Evolutionary conservation across 1,140 invertebrate genomes (phyloP).

Genomic region (Myzus persicae): DNA sequence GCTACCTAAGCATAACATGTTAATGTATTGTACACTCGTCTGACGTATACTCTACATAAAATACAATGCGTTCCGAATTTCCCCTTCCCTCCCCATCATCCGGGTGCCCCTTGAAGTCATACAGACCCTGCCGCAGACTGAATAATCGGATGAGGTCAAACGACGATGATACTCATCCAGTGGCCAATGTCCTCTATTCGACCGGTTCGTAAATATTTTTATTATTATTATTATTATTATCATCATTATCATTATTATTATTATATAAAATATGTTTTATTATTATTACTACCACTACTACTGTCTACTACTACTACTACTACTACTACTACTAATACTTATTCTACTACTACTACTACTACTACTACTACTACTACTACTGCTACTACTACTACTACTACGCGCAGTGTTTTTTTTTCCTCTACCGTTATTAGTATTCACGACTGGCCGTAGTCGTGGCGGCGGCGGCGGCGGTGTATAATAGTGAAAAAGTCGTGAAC

Average conservation of each 20-base stretch:
- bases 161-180: neutral
- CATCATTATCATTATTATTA: neutral
- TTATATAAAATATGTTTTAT: conserved; percentile 2
- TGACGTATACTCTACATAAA: neutral
- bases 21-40: neutral
- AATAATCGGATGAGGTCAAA: conserved; percentile 3
- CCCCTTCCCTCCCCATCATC: neutral
- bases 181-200: conserved; percentile 33
- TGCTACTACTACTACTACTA: neutral
- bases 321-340: neutral
- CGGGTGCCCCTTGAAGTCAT: neutral
- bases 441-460: neutral
- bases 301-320: no score
- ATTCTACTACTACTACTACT: neutral
- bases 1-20: no score
- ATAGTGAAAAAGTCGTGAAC: conserved; percentile 24
- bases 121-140: neutral
- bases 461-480: neutral
- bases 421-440: conserved; percentile 43
- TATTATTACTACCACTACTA: neutral
- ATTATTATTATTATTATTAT: neutral
- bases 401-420: neutral
- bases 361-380: neutral
- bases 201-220: conserved; percentile 31
- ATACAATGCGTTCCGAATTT: neutral